These are phyloP conservation scores for Myopa tessellatipennis DNA, from an alignment of 2,888 invertebrate species.

Conservation along the genomic window DNA sequence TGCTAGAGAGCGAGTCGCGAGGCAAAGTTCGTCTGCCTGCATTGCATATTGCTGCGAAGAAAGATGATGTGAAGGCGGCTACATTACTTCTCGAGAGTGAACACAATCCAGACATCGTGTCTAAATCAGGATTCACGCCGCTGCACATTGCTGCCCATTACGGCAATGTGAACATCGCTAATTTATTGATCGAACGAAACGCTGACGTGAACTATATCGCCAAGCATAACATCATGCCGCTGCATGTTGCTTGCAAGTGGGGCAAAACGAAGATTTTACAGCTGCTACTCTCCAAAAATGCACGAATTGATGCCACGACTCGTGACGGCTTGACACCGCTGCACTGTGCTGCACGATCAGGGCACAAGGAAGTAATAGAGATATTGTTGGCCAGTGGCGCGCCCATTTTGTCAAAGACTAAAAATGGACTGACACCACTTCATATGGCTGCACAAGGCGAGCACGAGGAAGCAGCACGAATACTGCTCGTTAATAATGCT, in stretches of 20 bases:
- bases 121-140: slow-evolving; percentile 98
- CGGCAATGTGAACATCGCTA: slow-evolving; percentile 94
- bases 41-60: slow-evolving; percentile 98
- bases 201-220: slow-evolving; percentile 97
- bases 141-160: slow-evolving; percentile 99
- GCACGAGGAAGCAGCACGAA: slow-evolving; percentile 95
- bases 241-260: slow-evolving; percentile 99
- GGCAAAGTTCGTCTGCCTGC: slow-evolving; percentile 97
- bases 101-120: slow-evolving; percentile 96
- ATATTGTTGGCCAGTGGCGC: slow-evolving; percentile 89
- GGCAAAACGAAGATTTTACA: slow-evolving; percentile 94
- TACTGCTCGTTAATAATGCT: slow-evolving; percentile 91
- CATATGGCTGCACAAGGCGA: slow-evolving; percentile 99
- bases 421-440: slow-evolving; percentile 94
- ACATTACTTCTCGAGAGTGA: slow-evolving; percentile 90
- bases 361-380: slow-evolving; percentile 94
- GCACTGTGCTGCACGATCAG: slow-evolving; percentile 96
- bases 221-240: slow-evolving; percentile 97
- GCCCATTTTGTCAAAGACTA: slow-evolving; percentile 95
- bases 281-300: slow-evolving; percentile 87
- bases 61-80: slow-evolving; percentile 97
- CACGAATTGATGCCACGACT: slow-evolving; percentile 92
- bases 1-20: slow-evolving; percentile 95
- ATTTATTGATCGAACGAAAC: slow-evolving; percentile 86
- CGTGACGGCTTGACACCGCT: slow-evolving; percentile 95